A percentile compares a stretch with the other conserved stretches of the same genome.
phyloP scores from a whole-genome alignment of 1,140 invertebrate species.

The Tribolium castaneum region DNA sequence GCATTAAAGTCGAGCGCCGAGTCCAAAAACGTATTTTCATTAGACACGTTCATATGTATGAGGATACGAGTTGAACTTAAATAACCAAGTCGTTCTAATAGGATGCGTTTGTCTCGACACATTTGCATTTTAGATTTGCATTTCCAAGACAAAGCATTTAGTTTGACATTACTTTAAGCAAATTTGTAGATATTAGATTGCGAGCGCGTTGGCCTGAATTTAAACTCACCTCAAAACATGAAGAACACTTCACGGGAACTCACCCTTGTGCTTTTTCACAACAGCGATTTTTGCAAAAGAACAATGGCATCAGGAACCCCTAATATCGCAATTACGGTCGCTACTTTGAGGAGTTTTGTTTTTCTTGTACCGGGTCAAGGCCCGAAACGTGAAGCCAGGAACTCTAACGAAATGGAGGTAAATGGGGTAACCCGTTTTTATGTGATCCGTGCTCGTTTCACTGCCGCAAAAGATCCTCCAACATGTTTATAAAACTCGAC shows the following conservation, averaged over 20 bases:
- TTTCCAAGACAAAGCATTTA: conserved; percentile 34
- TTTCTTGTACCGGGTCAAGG: not conserved
- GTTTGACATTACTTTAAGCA: conserved; percentile 33
- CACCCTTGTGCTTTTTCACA: not conserved
- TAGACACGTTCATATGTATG: conserved; percentile 17
- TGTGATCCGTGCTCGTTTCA: conserved; percentile 13
- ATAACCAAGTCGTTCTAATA: conserved; percentile 30
- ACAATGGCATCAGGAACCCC: not conserved
- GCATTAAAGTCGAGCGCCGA: not conserved
- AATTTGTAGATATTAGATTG: conserved; percentile 31
- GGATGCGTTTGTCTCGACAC: conserved; percentile 23
- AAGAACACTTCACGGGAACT: not conserved
- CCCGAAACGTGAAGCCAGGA: not conserved
- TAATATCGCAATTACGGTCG: not conserved
- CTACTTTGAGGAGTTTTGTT: not conserved
- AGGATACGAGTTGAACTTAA: conserved; percentile 17
- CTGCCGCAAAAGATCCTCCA: not conserved
- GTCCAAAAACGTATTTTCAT: conserved; percentile 16
- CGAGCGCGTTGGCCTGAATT: conserved; percentile 1
- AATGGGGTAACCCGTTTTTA: conserved; percentile 20
- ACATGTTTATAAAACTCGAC: conserved; percentile 11
- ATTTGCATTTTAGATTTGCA: conserved; percentile 34
- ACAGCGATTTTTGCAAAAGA: not conserved
- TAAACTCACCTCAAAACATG: not conserved
- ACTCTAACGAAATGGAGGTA: conserved; percentile 24